Conservation (phyloP, 2,888 invertebrate genomes). For the Calameuta pallipes region DNA sequence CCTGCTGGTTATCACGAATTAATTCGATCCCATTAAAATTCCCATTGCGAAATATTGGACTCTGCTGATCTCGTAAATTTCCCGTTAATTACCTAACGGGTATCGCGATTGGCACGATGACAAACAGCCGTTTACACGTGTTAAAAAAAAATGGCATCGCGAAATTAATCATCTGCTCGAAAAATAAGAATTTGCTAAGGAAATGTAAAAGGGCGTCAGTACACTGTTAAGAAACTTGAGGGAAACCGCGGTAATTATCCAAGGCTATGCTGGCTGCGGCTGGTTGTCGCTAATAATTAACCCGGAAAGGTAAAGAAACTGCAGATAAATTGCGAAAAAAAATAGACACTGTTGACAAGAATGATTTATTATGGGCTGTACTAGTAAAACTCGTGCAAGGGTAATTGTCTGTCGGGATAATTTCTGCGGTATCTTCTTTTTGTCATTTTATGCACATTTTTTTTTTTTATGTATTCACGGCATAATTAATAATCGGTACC, state of each 20-base stretch:
- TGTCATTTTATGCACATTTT: too few species aligned
- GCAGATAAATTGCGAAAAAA: neutral
- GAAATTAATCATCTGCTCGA: neutral
- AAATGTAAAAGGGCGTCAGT: neutral
- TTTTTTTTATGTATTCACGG: neutral
- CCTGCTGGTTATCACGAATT: neutral
- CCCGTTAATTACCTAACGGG: neutral
- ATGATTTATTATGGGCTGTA: neutral
- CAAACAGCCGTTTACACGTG: neutral
- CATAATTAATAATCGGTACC: slow-evolving; percentile 19
- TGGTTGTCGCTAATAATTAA: neutral
- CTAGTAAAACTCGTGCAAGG: neutral
- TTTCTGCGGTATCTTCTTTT: neutral
- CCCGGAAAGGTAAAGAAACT: neutral
- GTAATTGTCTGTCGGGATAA: slow-evolving; percentile 1
- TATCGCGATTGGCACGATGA: neutral
- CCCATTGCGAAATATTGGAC: neutral
- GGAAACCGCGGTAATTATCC: neutral
- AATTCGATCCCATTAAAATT: neutral
- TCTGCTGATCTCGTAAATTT: neutral
- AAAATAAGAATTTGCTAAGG: neutral
- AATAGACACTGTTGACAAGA: neutral
- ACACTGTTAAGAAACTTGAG: neutral
- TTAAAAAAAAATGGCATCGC: neutral
- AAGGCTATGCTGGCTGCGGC: neutral